Evolutionary conservation across 1,140 invertebrate genomes (phyloP).

Genomic region (Cephus cinctus): DNA sequence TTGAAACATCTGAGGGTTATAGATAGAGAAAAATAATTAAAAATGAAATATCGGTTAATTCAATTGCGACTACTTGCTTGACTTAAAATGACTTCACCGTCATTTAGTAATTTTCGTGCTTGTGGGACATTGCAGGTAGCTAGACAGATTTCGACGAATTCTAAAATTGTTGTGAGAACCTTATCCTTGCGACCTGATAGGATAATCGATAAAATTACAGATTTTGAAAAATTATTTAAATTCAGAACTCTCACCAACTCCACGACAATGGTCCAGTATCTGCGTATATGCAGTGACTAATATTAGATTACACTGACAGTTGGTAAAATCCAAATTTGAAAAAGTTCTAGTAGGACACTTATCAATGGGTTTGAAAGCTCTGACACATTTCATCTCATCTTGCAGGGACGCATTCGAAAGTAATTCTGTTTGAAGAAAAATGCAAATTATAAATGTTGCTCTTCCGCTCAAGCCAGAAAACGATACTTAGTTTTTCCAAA

Average conservation of each 20-base stretch:
- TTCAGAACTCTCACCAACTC: slow-evolving; percentile 48
- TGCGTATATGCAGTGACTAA: slow-evolving; percentile 59
- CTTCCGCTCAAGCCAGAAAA: too few relatives aligned
- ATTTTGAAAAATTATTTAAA: slow-evolving; percentile 6
- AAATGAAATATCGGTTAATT: background rate
- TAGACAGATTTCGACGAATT: slow-evolving; percentile 57
- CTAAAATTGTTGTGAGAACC: slow-evolving; percentile 53
- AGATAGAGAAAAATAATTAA: background rate
- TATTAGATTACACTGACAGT: slow-evolving; percentile 60
- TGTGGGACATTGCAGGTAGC: slow-evolving; percentile 53
- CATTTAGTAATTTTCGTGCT: slow-evolving; percentile 54
- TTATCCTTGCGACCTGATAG: slow-evolving; percentile 38
- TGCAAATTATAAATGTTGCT: too few relatives aligned
- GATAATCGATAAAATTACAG: slow-evolving; percentile 9
- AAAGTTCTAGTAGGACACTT: slow-evolving; percentile 42
- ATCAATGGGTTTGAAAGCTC: too few relatives aligned
- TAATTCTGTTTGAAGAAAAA: too few relatives aligned
- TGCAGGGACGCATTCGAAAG: too few relatives aligned
- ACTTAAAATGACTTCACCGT: slow-evolving; percentile 41
- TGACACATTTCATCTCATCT: too few relatives aligned
- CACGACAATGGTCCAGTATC: slow-evolving; percentile 59
- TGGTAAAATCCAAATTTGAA: slow-evolving; percentile 47
- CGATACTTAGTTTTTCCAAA: too few relatives aligned
- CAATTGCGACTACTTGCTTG: slow-evolving; percentile 29
- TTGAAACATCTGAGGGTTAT: slow-evolving; percentile 33